phyloP scores from a whole-genome alignment of 2,113 vertebrate species.

The Pangasianodon gigas region DNA sequence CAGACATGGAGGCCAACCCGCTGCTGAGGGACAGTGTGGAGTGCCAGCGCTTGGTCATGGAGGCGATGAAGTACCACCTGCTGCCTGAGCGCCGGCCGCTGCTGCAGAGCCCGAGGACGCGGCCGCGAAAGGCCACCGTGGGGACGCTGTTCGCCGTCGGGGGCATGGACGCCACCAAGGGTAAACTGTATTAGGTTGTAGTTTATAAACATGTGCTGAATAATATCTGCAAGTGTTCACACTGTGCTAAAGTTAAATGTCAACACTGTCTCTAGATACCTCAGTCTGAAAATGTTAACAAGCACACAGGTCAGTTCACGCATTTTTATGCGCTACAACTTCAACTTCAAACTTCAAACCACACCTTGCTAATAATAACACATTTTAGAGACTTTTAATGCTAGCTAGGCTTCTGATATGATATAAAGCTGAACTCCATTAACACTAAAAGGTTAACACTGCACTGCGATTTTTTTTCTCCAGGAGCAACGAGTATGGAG shows the following conservation, averaged over 20 bases:
- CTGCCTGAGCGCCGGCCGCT: conserved; percentile 90
- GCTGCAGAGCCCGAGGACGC: conserved; percentile 93
- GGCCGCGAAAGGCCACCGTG: conserved; percentile 94
- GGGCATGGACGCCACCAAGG: conserved; percentile 97
- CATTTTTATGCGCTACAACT: too few relatives aligned
- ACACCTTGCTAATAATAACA: background rate
- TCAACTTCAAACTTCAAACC: background rate
- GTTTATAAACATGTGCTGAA: background rate
- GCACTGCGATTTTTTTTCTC: background rate
- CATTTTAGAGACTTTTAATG: too few relatives aligned
- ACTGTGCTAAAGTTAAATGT: too few relatives aligned
- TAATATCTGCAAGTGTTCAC: too few relatives aligned
- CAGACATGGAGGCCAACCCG: conserved; percentile 90
- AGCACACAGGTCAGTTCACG: background rate
- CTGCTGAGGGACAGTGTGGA: conserved; percentile 93
- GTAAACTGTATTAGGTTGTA: conserved; percentile 48
- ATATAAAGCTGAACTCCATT: background rate
- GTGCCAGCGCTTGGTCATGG: conserved; percentile 96
- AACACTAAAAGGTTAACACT: too few relatives aligned
- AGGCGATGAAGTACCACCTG: conserved; percentile 98
- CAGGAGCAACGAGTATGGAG: conserved; percentile 96
- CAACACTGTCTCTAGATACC: background rate
- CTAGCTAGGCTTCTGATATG: background rate
- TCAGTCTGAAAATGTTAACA: background rate
- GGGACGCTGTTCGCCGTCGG: conserved; percentile 94